phyloP scores from a whole-genome alignment of 64 coral and sea anemone genomes.

The Montipora cactus region DNA sequence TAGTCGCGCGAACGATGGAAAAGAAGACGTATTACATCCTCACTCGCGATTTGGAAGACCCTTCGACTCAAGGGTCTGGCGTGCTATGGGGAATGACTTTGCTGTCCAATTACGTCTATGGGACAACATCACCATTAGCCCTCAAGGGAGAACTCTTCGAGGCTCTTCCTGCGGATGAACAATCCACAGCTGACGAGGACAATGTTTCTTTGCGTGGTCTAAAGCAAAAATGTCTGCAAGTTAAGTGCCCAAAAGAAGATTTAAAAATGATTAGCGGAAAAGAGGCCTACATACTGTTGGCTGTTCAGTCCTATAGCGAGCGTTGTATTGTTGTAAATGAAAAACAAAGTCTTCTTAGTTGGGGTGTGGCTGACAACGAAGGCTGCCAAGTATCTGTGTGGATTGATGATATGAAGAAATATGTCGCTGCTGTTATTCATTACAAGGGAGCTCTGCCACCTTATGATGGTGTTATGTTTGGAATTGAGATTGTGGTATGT shows the following conservation, averaged over 20 bases:
- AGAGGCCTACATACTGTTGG: conserved; percentile 46
- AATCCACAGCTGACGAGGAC: neutral
- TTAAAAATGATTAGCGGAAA: neutral
- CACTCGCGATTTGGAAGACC: conserved; percentile 63
- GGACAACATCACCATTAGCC: conserved; percentile 6
- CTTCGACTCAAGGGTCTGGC: neutral
- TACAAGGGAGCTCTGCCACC: conserved; percentile 80
- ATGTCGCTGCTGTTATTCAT: conserved; percentile 61
- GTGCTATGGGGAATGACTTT: conserved; percentile 45
- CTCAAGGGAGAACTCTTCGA: conserved; percentile 63
- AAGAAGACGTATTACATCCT: conserved; percentile 48
- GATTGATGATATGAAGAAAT: conserved; percentile 76
- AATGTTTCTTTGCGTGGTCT: conserved; percentile 41
- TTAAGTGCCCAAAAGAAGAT: conserved; percentile 53
- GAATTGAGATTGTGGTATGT: conserved; percentile 89
- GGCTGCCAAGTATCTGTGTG: conserved; percentile 71
- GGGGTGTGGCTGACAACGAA: conserved; percentile 43
- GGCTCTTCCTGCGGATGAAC: conserved; percentile 25
- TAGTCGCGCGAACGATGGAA: conserved; percentile 20
- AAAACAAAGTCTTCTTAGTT: neutral
- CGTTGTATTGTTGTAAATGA: conserved; percentile 53
- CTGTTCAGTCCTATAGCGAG: conserved; percentile 54
- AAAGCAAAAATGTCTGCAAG: conserved; percentile 46
- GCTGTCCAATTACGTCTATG: conserved; percentile 62
- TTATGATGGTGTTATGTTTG: conserved; percentile 93